Conservation (phyloP, 2,888 invertebrate genomes). For the Drosophila gaucha region DNA sequence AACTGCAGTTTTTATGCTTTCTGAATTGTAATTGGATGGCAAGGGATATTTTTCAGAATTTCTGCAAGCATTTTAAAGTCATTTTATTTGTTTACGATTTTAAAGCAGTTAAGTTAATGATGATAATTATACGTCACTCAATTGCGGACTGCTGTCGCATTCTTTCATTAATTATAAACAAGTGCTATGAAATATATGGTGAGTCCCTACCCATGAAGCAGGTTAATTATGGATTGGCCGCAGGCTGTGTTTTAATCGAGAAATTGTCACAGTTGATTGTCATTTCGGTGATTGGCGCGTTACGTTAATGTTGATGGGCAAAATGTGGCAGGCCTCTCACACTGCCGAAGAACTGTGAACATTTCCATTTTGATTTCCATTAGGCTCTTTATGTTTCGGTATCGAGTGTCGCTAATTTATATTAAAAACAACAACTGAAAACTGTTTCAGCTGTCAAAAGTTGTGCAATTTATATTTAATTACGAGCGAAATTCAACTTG, state of each 20-base stretch:
- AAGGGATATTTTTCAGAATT: no score
- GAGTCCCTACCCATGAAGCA: neutral
- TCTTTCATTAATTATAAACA: slow-evolving; percentile 31
- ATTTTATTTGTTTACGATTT: neutral
- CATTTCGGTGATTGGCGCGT: slow-evolving; percentile 36
- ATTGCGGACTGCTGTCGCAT: slow-evolving; percentile 6
- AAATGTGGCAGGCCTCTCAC: neutral
- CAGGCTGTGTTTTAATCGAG: slow-evolving; percentile 41
- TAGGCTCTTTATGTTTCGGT: slow-evolving; percentile 15
- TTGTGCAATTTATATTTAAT: slow-evolving; percentile 77
- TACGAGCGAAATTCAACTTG: slow-evolving; percentile 25
- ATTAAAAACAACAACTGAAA: slow-evolving; percentile 54
- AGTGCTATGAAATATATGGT: neutral
- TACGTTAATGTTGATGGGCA: slow-evolving; percentile 17
- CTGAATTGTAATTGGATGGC: neutral
- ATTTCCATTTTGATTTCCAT: slow-evolving; percentile 41
- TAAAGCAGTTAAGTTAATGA: slow-evolving; percentile 26
- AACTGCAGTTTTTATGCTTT: neutral
- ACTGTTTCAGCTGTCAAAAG: slow-evolving; percentile 70
- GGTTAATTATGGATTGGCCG: slow-evolving; percentile 45
- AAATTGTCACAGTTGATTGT: slow-evolving; percentile 69
- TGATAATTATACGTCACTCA: slow-evolving; percentile 48
- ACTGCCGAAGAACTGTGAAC: neutral
- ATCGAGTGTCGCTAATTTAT: slow-evolving; percentile 48
- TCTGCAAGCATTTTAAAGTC: neutral